Conservation (phyloP, 2,888 invertebrate genomes). For the Eilema griseolum region DNA sequence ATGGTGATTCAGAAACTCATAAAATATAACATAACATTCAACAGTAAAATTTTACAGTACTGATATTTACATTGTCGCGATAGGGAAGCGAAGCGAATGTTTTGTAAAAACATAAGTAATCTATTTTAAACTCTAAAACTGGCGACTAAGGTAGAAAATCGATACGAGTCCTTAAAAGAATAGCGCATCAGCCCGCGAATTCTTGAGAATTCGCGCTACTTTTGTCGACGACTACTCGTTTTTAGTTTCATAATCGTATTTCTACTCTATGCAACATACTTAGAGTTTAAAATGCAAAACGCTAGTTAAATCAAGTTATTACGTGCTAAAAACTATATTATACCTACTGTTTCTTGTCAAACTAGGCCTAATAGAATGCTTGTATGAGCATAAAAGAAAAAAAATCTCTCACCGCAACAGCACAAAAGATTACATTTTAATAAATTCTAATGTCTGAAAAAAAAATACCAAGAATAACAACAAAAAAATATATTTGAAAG, state of each 20-base stretch:
- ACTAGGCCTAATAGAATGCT: neutral
- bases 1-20: neutral
- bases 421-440: slow-evolving; percentile 13
- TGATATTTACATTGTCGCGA: neutral
- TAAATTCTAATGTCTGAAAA: slow-evolving; percentile 16
- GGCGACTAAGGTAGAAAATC: neutral
- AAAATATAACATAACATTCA: slow-evolving; percentile 1
- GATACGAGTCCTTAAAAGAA: neutral
- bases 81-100: neutral
- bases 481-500: slow-evolving; percentile 35
- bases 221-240: neutral
- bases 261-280: neutral
- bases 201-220: neutral
- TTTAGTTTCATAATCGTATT: neutral
- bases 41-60: slow-evolving; percentile 1
- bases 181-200: neutral
- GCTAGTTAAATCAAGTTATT: neutral
- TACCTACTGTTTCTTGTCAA: neutral
- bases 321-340: neutral
- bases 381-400: neutral
- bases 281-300: neutral
- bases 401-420: neutral
- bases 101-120: neutral
- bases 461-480: slow-evolving; percentile 33
- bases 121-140: neutral